Evolutionary conservation across 2,888 invertebrate genomes (phyloP).

Genomic region (Rhagonycha fulva): DNA sequence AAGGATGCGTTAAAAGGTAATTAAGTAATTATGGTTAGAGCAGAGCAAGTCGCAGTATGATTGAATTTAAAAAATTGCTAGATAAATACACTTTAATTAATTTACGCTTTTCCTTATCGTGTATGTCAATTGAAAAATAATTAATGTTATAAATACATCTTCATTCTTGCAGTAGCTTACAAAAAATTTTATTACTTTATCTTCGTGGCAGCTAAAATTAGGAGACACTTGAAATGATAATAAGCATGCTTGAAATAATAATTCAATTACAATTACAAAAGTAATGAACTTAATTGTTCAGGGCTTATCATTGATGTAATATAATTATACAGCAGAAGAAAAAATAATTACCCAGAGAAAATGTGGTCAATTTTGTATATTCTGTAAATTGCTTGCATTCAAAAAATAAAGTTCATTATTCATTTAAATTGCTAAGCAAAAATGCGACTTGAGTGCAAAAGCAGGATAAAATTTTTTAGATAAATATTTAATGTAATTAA

Average conservation of each 20-base stretch:
- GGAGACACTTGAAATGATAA: not conserved
- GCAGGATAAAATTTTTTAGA: conserved; percentile 20
- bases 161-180: not conserved
- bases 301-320: not conserved
- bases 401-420: conserved; percentile 29
- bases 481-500: conserved; percentile 24
- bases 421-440: conserved; percentile 30
- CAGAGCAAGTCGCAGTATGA: not conserved
- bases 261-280: not conserved
- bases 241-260: not conserved
- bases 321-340: not conserved
- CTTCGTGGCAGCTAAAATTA: not conserved
- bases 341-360: not conserved
- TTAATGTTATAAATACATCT: not conserved
- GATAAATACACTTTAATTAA: not conserved
- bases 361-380: not conserved
- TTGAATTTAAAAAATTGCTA: not conserved
- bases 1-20: not conserved
- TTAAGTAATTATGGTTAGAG: not conserved
- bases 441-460: conserved; percentile 6
- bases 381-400: conserved; percentile 13
- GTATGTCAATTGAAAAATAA: not conserved
- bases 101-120: not conserved
- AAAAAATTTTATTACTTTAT: not conserved
- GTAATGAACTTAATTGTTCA: not conserved